phyloP scores from a whole-genome alignment of 2,888 invertebrate species.

The Microplitis manilae region DNA sequence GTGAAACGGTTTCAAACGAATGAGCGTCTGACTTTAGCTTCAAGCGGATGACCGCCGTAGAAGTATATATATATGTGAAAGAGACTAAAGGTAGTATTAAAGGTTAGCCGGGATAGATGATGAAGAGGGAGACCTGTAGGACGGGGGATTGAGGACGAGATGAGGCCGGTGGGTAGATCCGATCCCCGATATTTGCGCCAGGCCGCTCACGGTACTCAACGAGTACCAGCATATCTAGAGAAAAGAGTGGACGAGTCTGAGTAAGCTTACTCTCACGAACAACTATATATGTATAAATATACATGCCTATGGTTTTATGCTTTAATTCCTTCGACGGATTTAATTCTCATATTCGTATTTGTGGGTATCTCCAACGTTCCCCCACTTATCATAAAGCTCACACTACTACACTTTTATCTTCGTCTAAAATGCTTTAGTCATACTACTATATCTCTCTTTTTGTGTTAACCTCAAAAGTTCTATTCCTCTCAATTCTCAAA shows the following conservation, averaged over 20 bases:
- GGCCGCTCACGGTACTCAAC: slow-evolving; percentile 23
- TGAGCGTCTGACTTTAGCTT: slow-evolving; percentile 41
- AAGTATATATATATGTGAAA: slow-evolving; percentile 15
- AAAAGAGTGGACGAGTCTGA: slow-evolving; percentile 39
- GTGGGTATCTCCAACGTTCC: slow-evolving; percentile 37
- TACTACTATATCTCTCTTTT: not conserved
- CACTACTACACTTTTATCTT: slow-evolving; percentile 8
- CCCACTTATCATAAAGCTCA: slow-evolving; percentile 46
- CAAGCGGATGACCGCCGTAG: slow-evolving; percentile 39
- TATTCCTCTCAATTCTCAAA: not conserved
- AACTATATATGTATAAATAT: slow-evolving; percentile 23
- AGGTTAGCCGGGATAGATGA: slow-evolving; percentile 36
- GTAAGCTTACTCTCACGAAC: slow-evolving; percentile 35
- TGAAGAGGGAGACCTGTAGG: slow-evolving; percentile 12
- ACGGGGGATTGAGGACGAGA: slow-evolving; percentile 13
- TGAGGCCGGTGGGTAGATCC: slow-evolving; percentile 53
- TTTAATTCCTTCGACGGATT: slow-evolving; percentile 71
- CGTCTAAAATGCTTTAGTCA: not conserved
- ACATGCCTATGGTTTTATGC: slow-evolving; percentile 60
- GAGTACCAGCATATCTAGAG: slow-evolving; percentile 26
- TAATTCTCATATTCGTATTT: slow-evolving; percentile 71
- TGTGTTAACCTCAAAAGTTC: not conserved
- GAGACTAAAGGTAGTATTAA: slow-evolving; percentile 33
- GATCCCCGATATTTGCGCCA: slow-evolving; percentile 64
- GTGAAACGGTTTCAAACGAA: slow-evolving; percentile 38